Evolutionary conservation across 2,797 vertebrate genomes (phyloP).

Genomic region (Cuculus canorus): DNA sequence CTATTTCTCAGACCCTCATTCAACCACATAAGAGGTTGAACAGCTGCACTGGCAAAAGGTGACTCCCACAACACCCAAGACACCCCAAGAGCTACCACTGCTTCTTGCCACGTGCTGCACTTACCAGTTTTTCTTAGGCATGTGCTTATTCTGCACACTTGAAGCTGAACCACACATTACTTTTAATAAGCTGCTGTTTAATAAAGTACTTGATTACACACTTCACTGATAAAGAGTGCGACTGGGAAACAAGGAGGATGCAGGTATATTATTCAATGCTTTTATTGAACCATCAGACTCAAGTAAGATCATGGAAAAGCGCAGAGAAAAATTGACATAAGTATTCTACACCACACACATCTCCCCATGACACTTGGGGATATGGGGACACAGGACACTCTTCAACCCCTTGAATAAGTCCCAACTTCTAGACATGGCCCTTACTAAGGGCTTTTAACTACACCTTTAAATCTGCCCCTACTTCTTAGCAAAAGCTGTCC

Average conservation of each 20-base stretch:
- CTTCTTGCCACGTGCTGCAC: neutral
- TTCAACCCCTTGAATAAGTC: neutral
- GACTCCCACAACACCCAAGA: neutral
- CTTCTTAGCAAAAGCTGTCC: neutral
- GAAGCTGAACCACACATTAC: neutral
- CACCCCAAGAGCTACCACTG: neutral
- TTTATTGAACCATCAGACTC: neutral
- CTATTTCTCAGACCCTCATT: neutral
- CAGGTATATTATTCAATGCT: conserved; percentile 1
- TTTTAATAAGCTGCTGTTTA: conserved; percentile 26
- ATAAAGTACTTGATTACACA: conserved; percentile 4
- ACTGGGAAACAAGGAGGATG: neutral
- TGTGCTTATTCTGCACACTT: neutral
- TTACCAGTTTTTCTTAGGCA: neutral
- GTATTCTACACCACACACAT: neutral
- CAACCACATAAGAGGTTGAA: neutral
- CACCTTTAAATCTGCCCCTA: neutral
- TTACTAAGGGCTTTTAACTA: neutral
- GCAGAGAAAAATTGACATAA: neutral
- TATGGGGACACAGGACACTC: neutral
- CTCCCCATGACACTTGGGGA: neutral
- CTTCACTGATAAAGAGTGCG: neutral
- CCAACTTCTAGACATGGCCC: neutral
- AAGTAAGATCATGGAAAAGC: neutral
- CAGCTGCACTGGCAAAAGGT: neutral